Percentiles rank a stretch among this genome's conserved stretches.
phyloP scores from a whole-genome alignment of 2,797 vertebrate species.

The Ficedula albicollis region DNA sequence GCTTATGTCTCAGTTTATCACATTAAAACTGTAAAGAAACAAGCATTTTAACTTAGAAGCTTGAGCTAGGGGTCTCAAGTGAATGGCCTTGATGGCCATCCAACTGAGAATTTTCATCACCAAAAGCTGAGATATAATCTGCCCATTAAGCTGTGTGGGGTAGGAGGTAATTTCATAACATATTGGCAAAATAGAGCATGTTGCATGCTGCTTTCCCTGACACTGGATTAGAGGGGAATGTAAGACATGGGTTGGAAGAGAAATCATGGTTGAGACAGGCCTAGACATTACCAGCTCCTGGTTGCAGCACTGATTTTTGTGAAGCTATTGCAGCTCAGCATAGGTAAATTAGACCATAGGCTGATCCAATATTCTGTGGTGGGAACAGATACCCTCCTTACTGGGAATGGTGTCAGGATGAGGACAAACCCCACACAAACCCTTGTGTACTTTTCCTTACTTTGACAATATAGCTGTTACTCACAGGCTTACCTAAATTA shows the following conservation, averaged over 20 bases:
- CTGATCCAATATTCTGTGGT: background rate
- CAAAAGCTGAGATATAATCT: background rate
- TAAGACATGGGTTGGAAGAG: background rate
- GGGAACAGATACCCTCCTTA: background rate
- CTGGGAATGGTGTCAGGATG: background rate
- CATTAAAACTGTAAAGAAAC: background rate
- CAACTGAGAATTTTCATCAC: background rate
- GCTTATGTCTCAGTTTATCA: background rate
- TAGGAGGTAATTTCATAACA: background rate
- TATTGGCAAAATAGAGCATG: background rate
- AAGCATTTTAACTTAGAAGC: background rate
- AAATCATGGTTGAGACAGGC: background rate
- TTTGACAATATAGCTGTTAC: background rate
- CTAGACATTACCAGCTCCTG: background rate
- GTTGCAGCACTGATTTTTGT: background rate
- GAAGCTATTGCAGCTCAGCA: background rate
- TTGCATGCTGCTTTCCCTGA: background rate
- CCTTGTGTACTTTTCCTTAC: background rate
- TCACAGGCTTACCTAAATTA: background rate
- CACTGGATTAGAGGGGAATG: background rate
- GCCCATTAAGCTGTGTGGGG: background rate
- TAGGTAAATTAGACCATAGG: background rate
- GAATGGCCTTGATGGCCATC: background rate
- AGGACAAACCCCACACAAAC: background rate
- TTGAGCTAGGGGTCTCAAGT: background rate